Conservation (phyloP, 53 echinoderm and acorn worm species). For the Astropecten irregularis region DNA sequence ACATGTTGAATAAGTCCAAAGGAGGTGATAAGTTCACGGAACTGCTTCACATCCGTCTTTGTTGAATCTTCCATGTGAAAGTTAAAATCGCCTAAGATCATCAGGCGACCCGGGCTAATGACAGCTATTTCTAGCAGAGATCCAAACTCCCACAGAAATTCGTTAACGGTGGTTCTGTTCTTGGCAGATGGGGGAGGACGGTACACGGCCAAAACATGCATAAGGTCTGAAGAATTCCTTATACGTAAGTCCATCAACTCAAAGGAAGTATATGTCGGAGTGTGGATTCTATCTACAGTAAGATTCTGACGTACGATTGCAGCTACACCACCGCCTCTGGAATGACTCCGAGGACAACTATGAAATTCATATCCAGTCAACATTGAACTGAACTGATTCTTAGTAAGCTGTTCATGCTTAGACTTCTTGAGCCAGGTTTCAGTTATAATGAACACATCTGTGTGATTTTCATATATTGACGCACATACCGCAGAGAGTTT, state of each 20-base stretch:
- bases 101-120: neutral
- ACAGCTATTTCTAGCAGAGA: neutral
- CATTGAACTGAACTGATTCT: too few species aligned
- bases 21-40: neutral
- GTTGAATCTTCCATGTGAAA: too few species aligned
- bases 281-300: too few species aligned
- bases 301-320: too few species aligned
- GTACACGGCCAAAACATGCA: neutral
- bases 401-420: too few species aligned
- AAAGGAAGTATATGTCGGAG: too few species aligned
- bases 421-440: too few species aligned
- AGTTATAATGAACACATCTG: neutral
- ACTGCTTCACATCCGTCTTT: neutral
- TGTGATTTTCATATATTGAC: neutral
- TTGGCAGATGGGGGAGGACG: neutral
- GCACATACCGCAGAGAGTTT: neutral
- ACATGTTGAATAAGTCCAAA: neutral
- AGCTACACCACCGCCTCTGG: too few species aligned
- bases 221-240: too few species aligned
- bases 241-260: too few species aligned
- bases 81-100: neutral
- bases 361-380: too few species aligned
- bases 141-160: neutral
- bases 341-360: too few species aligned
- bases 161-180: neutral